Base-by-base conservation (phyloP, 2,797 vertebrate genomes). In the Percopsis omiscomaycus region DNA sequence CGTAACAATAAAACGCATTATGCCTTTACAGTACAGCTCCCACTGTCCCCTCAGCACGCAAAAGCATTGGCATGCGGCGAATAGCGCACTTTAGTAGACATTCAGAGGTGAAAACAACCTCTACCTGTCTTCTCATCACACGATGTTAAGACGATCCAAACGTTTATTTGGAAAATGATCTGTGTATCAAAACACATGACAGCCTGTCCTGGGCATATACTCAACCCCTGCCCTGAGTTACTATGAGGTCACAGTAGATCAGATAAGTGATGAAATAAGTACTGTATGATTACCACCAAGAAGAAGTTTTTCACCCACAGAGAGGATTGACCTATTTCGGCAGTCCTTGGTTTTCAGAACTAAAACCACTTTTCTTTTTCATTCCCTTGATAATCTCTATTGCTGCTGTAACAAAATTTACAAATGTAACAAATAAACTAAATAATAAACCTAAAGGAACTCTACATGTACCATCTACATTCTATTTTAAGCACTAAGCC, bases 401-500 rank as follows among this genome's bases (percentile, higher is more conserved):
- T 37, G 32, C 32, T 9, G 32, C 32, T 37, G 1, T 37, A 37
- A 22, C 22, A 22, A 22, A 22, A 22, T 22, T 22, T 22, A 22
- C 22, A 22, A 22, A 22, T 22, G 22, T 22, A 22, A 37, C 32
- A 37, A 37, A 37, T 37, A 37, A 37, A 37, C 32, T 37, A 37
- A 37, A 37, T 5, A 9, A 37, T 37, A 37, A 37, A 37, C 32
- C 5, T 6, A 37, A 37, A 8, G 9, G 6, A 37, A 8, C 5
- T 37, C 22, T 22, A 22, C 22, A 22, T 61, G 60, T 61, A 45
- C n/a, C 59, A 42, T 57, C 1, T 37, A 37, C 5, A 8, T 68
- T 70, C 59, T 65, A 63, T 67, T 60, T 68, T 62, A 61, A 64
- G 64, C 59, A 61, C 47, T 50, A 73, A 75, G 32, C 1, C 32